Conservation (phyloP, 2,888 invertebrate species). For the Pardosa pseudoannulata region DNA sequence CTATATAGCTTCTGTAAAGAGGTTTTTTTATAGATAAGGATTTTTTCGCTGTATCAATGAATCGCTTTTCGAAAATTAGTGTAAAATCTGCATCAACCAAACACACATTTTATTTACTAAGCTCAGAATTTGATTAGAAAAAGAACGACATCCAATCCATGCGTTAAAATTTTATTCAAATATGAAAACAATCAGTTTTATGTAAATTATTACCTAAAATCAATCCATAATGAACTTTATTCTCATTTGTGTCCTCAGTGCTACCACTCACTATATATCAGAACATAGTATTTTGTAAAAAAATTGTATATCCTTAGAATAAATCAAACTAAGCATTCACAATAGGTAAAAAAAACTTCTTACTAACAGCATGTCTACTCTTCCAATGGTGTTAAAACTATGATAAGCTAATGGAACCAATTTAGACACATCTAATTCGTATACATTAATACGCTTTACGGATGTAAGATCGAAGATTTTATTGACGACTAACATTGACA, state of each 20-base stretch:
- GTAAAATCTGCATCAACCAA: too few relatives aligned
- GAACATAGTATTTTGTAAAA: not conserved
- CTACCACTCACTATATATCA: not conserved
- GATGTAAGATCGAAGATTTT: not conserved
- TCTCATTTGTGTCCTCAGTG: too few relatives aligned
- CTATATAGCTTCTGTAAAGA: too few relatives aligned
- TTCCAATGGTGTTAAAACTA: not conserved
- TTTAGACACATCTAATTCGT: not conserved
- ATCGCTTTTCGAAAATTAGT: too few relatives aligned
- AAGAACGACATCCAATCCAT: too few relatives aligned
- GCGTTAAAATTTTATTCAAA: too few relatives aligned
- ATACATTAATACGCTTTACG: not conserved
- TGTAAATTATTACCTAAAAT: not conserved
- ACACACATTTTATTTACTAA: too few relatives aligned
- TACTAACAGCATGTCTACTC: not conserved
- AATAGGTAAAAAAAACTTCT: not conserved
- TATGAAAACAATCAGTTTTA: too few relatives aligned
- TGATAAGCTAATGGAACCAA: not conserved
- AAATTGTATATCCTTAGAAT: not conserved
- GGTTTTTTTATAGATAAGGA: too few relatives aligned
- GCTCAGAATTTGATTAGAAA: too few relatives aligned
- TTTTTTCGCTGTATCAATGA: too few relatives aligned
- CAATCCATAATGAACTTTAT: not conserved
- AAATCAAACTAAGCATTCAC: not conserved
- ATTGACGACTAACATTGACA: not conserved